Evolutionary conservation across 2,888 invertebrate genomes (phyloP).

Genomic region (Eupithecia dodoneata): DNA sequence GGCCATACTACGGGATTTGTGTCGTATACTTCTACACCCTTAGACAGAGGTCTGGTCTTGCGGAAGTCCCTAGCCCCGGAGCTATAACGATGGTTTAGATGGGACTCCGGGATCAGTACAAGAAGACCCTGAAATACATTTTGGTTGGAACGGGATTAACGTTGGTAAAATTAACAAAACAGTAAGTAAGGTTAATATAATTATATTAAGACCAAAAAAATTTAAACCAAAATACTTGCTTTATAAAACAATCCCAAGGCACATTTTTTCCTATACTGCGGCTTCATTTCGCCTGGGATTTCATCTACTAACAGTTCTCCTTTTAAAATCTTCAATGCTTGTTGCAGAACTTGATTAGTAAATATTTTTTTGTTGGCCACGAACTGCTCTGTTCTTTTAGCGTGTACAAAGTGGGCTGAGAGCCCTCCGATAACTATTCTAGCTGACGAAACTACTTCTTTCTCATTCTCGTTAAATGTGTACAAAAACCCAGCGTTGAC

Average conservation of each 20-base stretch:
- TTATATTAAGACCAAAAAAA: no score
- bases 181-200: no score
- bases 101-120: constrained; percentile 76
- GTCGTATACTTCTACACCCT: constrained; percentile 85
- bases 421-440: constrained; percentile 86
- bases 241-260: constrained; percentile 87
- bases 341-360: constrained; percentile 75
- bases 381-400: constrained; percentile 83
- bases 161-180: no score
- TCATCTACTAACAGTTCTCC: constrained; percentile 76
- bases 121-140: constrained; percentile 74
- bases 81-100: constrained; percentile 71
- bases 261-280: constrained; percentile 84
- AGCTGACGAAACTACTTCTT: constrained; percentile 69
- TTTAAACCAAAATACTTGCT: constrained; percentile 72
- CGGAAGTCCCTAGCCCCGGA: constrained; percentile 79
- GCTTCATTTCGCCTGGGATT: constrained; percentile 83
- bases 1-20: constrained; percentile 87
- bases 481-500: constrained; percentile 90
- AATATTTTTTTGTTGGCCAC: constrained; percentile 66
- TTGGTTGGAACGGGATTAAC: no score
- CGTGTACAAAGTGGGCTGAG: constrained; percentile 81
- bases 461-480: constrained; percentile 69
- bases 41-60: constrained; percentile 83
- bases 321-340: constrained; percentile 81